These are phyloP conservation scores for Solea senegalensis DNA, from an alignment of 2,113 vertebrate species.

Conservation along the genomic window DNA sequence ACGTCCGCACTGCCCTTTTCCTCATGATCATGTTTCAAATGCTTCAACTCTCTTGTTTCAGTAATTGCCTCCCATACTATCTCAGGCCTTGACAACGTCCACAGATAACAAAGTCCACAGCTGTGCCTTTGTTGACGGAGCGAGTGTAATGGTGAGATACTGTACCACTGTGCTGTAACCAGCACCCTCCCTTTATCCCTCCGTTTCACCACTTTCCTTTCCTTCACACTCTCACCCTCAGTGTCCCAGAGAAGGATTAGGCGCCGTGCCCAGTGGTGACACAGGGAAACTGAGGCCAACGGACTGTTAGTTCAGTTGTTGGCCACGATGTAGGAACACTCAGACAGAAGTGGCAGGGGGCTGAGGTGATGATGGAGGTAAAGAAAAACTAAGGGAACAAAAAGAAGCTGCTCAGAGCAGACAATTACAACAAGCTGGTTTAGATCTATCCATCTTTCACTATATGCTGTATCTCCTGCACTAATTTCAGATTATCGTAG, in stretches of 20 bases:
- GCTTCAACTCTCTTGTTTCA: neutral
- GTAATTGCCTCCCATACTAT: neutral
- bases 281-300: slow-evolving; percentile 52
- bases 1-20: neutral
- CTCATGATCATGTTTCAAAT: neutral
- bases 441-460: no score
- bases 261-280: slow-evolving; percentile 63
- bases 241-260: slow-evolving; percentile 66
- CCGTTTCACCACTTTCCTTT: neutral
- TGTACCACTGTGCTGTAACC: slow-evolving; percentile 7
- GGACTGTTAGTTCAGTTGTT: slow-evolving; percentile 61
- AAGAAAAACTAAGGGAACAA: slow-evolving; percentile 30
- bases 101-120: slow-evolving; percentile 3
- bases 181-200: slow-evolving; percentile 21
- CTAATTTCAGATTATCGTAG: no score
- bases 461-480: no score
- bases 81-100: slow-evolving; percentile 6
- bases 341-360: slow-evolving; percentile 12
- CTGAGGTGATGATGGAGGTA: slow-evolving; percentile 13
- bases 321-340: slow-evolving; percentile 49
- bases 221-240: slow-evolving; percentile 30
- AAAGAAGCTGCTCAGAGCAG: neutral
- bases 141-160: slow-evolving; percentile 31
- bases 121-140: slow-evolving; percentile 12
- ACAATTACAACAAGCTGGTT: no score